Evolutionary conservation across 1,140 invertebrate genomes (phyloP), one percentile per base, ranked within the genome.

Genomic region (Lerema accius): DNA sequence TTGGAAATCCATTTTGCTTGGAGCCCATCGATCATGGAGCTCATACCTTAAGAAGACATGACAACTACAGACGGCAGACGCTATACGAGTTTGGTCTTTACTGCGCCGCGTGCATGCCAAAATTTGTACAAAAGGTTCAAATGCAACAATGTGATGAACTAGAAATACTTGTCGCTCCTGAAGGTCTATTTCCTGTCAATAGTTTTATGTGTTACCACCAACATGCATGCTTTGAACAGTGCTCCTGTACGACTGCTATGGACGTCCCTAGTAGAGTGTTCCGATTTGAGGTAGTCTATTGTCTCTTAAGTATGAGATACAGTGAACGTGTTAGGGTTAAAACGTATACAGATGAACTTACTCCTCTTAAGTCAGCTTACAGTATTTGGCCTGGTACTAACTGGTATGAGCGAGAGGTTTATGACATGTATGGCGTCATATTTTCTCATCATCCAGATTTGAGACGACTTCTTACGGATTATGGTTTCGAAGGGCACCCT

Each of bases 141-240:
- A 84, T 98, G 56, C 94, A 95, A 13, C 92, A 93, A 60, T 94
- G 93, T 0, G 95, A 98, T 91, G 97, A 99, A 84, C 89, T 97
- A 43, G 98, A 99, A 85, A 90, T 99, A 23, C 86, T 99, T 0
- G 96, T 99, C 73, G 94, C 94, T 43, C 98, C 98, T 0, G 96
- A 98, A 58, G 99, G 98, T 10, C 91, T 99, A 48, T 79, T 98
- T 13, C 97, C 97, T 4, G 96, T 98, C 1, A 77, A 98, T 9
- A 92, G 94, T 50, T 99, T 99, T 78, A 92, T 99, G 26, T 96
- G 96, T 87, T 94, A 97, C 83, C 97, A 99, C 88, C 97, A 99
- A 69, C 94, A 96, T 83, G 95, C 95, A 0, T 98, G 99, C 83
- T 99, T 98, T 88, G 92, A 94, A 11, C 96, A 94, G 78, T 92